phyloP scores from a whole-genome alignment of 2,888 invertebrate genomes.

The Cenopis cana region DNA sequence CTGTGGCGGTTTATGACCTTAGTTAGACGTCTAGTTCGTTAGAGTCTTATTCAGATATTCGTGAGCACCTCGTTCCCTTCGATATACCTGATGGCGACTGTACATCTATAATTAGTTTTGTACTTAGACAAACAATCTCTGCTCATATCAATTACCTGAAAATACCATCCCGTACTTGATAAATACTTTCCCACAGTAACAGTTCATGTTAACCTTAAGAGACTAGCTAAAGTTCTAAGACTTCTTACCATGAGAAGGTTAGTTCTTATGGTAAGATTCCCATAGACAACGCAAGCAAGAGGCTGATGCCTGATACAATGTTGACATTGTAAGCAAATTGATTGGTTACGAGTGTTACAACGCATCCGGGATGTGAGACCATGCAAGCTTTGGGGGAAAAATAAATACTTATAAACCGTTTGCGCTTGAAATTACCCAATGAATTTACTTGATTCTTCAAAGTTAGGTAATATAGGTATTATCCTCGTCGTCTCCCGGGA shows the following conservation, averaged over 20 bases:
- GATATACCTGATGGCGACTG: neutral
- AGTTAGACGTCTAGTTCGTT: no score
- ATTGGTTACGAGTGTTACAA: slow-evolving; percentile 22
- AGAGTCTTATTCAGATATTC: no score
- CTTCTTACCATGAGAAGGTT: slow-evolving; percentile 17
- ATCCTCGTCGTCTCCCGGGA: no score
- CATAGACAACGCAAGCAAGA: slow-evolving; percentile 22
- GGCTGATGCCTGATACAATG: slow-evolving; percentile 33
- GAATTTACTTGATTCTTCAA: neutral
- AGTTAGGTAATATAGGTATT: no score
- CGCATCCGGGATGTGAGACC: slow-evolving; percentile 37
- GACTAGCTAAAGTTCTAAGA: neutral
- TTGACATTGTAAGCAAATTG: slow-evolving; percentile 31
- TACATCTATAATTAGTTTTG: neutral
- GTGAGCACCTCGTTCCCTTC: no score
- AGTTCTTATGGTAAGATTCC: slow-evolving; percentile 32
- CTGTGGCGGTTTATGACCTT: no score
- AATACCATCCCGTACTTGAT: slow-evolving; percentile 1
- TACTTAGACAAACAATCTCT: neutral
- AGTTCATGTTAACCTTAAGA: neutral
- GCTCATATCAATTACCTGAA: neutral
- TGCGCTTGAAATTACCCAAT: neutral
- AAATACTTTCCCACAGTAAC: neutral
- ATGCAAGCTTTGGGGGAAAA: slow-evolving; percentile 18
- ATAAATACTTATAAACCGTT: slow-evolving; percentile 13